Base-by-base conservation (phyloP, 2,113 vertebrate genomes). In the Carassius gibelio region DNA sequence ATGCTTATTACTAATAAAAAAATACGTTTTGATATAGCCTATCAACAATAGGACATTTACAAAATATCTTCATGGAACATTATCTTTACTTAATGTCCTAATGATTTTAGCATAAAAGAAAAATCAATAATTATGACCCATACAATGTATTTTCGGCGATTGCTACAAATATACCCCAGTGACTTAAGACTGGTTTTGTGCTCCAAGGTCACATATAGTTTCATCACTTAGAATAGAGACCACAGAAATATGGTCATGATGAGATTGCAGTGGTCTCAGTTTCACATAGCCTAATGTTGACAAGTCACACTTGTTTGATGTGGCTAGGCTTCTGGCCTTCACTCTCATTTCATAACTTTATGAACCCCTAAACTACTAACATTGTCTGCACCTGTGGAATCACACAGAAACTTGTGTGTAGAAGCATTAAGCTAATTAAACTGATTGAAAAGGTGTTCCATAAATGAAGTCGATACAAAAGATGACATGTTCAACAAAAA, bases 271-370 rank as follows among this genome's bases (percentile, higher is more conserved):
- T 87, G 88, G 88, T 74, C 85, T 89, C 45, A 57, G 57, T 87
- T 85, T 87, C 84, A 45, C 36, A 79, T 17, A 30, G 30, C n/a
- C n/a, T n/a, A n/a, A n/a, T 5, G 5, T 68, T 82, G 78, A 59
- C 71, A 59, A 88, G 52, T 88, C 77, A 57, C 42, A 45, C 81
- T 42, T 84, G 30, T 79, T 64, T 85, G 74, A 87, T 89, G 88
- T 83, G 88, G 88, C 79, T 85, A 75, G 34, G 13, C 38, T 87
- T 75, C 62, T 57, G 72, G 42, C 2, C 75, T 21, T 76, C 62
- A 42, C 88, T 84, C 79, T 45, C 10, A 30, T 87, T 83, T 85
- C 85, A 7, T 13, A 72, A n/a, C 4, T 34, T 21, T 61, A 74
- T 82, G 15, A 82, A 64, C 21, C 38, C 69, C 72, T 23, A 30